Conservation (phyloP, 2,888 invertebrate species). For the Salpingus planirostris region DNA sequence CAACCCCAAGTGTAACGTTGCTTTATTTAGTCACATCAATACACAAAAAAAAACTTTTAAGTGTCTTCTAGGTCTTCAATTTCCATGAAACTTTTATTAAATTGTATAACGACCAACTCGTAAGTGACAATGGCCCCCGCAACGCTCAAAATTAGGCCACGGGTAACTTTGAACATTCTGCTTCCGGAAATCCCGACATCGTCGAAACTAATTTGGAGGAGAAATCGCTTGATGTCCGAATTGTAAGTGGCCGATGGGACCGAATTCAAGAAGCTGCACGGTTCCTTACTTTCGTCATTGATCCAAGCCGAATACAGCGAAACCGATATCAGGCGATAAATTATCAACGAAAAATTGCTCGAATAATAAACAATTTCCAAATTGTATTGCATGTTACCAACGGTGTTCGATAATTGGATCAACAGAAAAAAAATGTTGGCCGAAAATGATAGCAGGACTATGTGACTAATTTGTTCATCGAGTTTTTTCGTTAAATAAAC, state of each 20-base stretch:
- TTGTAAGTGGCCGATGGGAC: neutral
- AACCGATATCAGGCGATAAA: neutral
- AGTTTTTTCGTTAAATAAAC: slow-evolving; percentile 18
- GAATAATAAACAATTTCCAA: neutral
- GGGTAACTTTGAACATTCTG: slow-evolving; percentile 1
- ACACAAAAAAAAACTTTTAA: no score
- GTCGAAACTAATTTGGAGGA: slow-evolving; percentile 7
- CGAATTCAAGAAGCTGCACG: neutral
- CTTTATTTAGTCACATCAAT: no score
- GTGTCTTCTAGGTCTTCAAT: no score
- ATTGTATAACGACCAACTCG: no score
- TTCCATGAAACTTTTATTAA: no score
- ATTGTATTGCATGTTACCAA: slow-evolving; percentile 4
- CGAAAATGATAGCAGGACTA: slow-evolving; percentile 21
- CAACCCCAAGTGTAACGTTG: no score
- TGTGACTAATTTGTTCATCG: slow-evolving; percentile 18
- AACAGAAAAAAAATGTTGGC: slow-evolving; percentile 22
- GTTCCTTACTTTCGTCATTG: neutral
- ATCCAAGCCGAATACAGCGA: neutral
- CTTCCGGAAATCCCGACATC: slow-evolving; percentile 8
- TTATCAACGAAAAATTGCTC: no score
- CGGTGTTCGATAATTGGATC: slow-evolving; percentile 21
- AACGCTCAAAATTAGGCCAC: slow-evolving; percentile 1
- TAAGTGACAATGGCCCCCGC: no score
- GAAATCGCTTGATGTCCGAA: neutral